Evolutionary conservation across 2,888 invertebrate genomes (phyloP), one percentile per base, ranked within the genome.

Genomic region (Cheilosia impressa): DNA sequence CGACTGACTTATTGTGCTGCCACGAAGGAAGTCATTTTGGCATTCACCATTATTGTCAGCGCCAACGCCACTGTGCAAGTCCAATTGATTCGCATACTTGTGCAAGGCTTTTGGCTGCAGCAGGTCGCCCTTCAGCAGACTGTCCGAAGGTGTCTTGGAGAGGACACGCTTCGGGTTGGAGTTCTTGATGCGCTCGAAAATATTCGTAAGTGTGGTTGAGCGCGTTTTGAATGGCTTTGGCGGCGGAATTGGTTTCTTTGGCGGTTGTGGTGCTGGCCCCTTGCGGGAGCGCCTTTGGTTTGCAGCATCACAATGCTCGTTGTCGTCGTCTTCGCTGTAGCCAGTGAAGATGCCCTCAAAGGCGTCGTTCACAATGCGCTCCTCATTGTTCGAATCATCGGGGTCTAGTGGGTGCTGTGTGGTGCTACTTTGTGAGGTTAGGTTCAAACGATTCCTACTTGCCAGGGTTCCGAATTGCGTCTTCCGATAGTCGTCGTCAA

Each of bases 1-100:
- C 7, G 92, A 92, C 81, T 92, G 92, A 71, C 92, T 92, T 17
- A 92, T 88, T 0, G 92, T 92, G 15, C 92, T 90, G 50, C 92
- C 92, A n/a, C 92, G 90, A 71, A 92, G 89, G 71, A 92, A 92
- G 81, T 91, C 90, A 43, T 88, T 87, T 88, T 87, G 87, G 89
- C 88, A 66, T 89, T 89, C 31, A 80, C 62, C 13, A 68, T 75
- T 38, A 13, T 38, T 38, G 13, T 13, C 77, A 45, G 78, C 88
- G 68, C 87, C 87, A 13, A 75, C 52, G n/a, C 65, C 43, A 55
- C 79, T 73, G 71, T 84, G 87, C 4, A 91, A 76, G 69, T 89
- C 87, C 53, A 87, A 75, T 60, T 91, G 89, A 3, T 88, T 88
- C 1, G 89, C 78, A 57, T 89, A 90, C 50, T 90, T 90, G 24